Conservation (phyloP, 2,113 vertebrate genomes). For the Xiphophorus hellerii region DNA sequence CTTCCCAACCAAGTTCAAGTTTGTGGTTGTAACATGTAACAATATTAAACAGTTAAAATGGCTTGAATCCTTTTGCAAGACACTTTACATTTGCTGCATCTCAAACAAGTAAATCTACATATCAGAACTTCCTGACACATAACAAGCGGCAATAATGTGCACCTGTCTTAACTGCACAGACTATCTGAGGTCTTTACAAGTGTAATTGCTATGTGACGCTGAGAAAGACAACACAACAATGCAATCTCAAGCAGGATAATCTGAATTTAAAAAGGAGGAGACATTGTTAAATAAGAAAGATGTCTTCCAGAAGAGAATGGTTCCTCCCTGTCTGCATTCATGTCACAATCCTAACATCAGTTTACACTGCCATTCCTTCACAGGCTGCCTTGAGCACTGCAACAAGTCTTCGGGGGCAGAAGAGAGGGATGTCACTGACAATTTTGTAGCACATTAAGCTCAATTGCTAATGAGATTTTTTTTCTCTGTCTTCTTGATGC, state of each 20-base stretch:
- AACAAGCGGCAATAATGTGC: constrained; percentile 24
- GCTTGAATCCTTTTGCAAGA: background rate
- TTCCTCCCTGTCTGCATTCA: constrained; percentile 51
- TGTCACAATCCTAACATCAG: constrained; percentile 63
- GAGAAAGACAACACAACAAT: constrained; percentile 53
- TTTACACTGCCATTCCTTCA: constrained; percentile 52
- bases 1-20: too few species aligned
- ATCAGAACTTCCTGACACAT: constrained; percentile 17
- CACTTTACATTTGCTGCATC: background rate
- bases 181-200: constrained; percentile 33
- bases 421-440: constrained; percentile 55
- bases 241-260: constrained; percentile 63
- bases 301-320: constrained; percentile 42
- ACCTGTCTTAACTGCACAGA: constrained; percentile 32
- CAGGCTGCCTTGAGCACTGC: constrained; percentile 60
- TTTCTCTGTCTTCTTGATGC: constrained; percentile 22
- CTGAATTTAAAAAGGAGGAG: constrained; percentile 37
- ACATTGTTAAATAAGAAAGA: constrained; percentile 50
- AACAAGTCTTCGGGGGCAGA: constrained; percentile 64
- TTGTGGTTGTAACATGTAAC: too few species aligned
- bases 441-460: constrained; percentile 45
- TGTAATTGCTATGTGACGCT: constrained; percentile 64
- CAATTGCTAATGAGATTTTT: constrained; percentile 59
- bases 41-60: too few species aligned
- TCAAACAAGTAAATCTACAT: constrained; percentile 8